Percentiles rank a stretch among this genome's conserved stretches.
phyloP scores from a whole-genome alignment of 2,113 vertebrate species.

The Uria lomvia region DNA sequence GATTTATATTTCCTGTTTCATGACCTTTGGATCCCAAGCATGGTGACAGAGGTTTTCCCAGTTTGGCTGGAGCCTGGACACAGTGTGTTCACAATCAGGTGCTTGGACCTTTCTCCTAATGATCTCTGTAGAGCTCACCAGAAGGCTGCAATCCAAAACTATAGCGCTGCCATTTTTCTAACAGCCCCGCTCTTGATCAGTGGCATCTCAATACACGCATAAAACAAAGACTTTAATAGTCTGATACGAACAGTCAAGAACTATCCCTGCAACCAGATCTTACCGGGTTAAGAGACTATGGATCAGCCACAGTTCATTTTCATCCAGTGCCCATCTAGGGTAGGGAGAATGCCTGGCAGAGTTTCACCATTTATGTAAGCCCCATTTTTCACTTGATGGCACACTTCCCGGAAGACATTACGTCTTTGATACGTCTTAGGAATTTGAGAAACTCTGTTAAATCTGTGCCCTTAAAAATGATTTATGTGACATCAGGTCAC shows the following conservation, averaged over 20 bases:
- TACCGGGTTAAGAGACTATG: not conserved
- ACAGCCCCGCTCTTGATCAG: rapidly evolving
- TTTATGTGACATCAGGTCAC: not conserved
- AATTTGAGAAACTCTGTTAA: not conserved
- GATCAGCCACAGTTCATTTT: not conserved
- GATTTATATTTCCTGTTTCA: not conserved
- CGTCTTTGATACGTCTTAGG: not conserved
- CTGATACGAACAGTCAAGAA: not conserved
- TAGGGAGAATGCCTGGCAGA: not conserved
- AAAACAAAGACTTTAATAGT: not conserved
- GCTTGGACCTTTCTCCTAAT: not conserved
- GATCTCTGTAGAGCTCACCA: not conserved
- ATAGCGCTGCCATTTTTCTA: not conserved
- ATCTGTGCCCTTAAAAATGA: not conserved
- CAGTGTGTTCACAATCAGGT: not conserved
- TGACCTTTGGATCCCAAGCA: not conserved
- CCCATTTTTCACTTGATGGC: not conserved
- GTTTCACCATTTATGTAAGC: not conserved
- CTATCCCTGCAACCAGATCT: not conserved
- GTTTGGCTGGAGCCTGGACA: not conserved
- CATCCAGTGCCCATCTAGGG: not conserved
- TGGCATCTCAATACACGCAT: not conserved
- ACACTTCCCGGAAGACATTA: not conserved
- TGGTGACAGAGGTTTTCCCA: not conserved
- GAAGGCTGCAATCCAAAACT: not conserved